Evolutionary conservation across 2,113 vertebrate genomes (phyloP).

Genomic region (Callorhinus ursinus): DNA sequence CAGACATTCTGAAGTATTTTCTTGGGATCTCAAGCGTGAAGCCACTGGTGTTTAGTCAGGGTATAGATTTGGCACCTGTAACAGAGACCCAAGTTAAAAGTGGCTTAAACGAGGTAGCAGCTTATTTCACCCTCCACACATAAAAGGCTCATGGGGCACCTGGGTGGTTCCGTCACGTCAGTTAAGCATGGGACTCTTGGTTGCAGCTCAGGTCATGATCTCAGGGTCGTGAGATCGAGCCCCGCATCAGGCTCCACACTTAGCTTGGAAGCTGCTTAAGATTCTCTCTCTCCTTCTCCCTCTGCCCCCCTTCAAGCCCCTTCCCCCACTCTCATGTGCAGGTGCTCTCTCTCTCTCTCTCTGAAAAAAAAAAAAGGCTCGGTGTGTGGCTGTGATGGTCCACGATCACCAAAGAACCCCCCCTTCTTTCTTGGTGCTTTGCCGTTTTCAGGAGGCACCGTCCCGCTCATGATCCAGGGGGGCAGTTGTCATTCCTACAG

Average conservation of each 20-base stretch:
- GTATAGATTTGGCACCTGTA: not conserved
- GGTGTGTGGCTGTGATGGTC: not conserved
- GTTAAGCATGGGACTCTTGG: not conserved
- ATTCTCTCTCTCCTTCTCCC: not conserved
- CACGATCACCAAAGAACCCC: not conserved
- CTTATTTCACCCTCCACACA: not conserved
- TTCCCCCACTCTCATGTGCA: not conserved
- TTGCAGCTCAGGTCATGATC: not conserved
- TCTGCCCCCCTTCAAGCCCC: not conserved
- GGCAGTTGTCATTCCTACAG: not conserved
- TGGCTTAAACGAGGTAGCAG: not conserved
- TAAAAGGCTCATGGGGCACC: not conserved
- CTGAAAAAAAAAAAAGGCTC: not conserved
- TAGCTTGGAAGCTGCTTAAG: not conserved
- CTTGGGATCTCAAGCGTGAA: not conserved
- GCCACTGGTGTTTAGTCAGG: not conserved
- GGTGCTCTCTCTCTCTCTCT: not conserved
- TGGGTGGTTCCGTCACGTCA: not conserved
- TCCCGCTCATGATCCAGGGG: not conserved
- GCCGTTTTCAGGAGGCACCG: too few species aligned
- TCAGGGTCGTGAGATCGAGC: not conserved
- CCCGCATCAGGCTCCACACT: not conserved
- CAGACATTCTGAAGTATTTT: constrained; percentile 9
- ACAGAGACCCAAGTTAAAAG: not conserved
- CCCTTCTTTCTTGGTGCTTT: not conserved